Evolutionary conservation across 2,113 vertebrate species (phyloP).

Genomic region (Todiramphus saurophagus): DNA sequence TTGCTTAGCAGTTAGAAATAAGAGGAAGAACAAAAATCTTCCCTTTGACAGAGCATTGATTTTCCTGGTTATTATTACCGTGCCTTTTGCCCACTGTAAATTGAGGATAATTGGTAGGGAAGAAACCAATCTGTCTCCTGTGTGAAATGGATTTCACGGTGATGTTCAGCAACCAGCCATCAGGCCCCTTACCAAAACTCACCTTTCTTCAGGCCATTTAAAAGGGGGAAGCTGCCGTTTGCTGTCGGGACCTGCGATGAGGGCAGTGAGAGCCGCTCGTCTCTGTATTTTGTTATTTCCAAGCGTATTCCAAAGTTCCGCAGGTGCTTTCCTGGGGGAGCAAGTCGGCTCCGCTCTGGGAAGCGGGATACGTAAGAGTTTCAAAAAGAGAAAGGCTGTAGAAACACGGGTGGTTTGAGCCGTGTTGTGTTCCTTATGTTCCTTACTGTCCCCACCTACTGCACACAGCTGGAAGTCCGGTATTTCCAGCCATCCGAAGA

Average conservation of each 20-base stretch:
- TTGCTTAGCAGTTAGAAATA: background rate
- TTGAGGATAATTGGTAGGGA: background rate
- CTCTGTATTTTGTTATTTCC: background rate
- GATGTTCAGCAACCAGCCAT: background rate
- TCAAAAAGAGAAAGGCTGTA: background rate
- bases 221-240: background rate
- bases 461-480: background rate
- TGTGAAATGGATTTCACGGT: background rate
- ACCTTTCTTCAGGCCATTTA: background rate
- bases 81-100: background rate
- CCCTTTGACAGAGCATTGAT: background rate
- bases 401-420: background rate
- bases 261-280: background rate
- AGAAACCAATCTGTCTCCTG: background rate
- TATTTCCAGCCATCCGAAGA: background rate
- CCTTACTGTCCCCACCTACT: background rate
- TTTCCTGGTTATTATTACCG: background rate
- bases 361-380: fast-evolving
- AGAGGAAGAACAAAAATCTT: background rate
- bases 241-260: background rate
- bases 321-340: background rate
- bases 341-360: fast-evolving
- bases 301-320: background rate
- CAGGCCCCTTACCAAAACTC: background rate
- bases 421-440: background rate